These are phyloP conservation scores for Oreohelix idahoensis DNA, from an alignment of 1,140 invertebrate species.

Conservation along the genomic window DNA sequence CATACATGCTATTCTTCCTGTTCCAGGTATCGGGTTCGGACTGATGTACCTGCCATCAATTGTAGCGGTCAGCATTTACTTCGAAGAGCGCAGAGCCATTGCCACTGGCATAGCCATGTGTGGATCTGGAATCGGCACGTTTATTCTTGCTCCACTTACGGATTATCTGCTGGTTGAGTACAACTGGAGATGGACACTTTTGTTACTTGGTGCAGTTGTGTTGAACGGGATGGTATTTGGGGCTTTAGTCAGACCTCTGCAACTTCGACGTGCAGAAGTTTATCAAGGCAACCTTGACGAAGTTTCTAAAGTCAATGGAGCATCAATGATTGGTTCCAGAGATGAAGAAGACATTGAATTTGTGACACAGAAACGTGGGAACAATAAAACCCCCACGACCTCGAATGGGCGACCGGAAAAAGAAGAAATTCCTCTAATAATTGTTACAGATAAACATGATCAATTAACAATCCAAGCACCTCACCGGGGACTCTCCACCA, in stretches of 20 bases:
- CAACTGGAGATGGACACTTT: constrained; percentile 83
- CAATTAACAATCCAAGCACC: background rate
- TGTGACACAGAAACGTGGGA: too few species aligned
- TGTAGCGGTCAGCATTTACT: constrained; percentile 98
- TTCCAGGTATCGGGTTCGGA: constrained; percentile 93
- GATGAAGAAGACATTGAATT: background rate
- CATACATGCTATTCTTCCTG: background rate
- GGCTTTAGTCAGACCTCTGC: constrained; percentile 92
- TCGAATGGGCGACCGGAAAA: background rate
- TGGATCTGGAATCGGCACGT: constrained; percentile 91
- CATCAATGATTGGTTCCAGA: background rate
- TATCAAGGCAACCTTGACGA: background rate
- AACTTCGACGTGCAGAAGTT: background rate
- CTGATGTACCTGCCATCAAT: constrained; percentile 98
- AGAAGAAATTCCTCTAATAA: constrained; percentile 14
- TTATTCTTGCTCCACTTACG: constrained; percentile 82
- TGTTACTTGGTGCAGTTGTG: constrained; percentile 84
- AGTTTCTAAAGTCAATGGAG: background rate
- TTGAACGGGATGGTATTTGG: constrained; percentile 94
- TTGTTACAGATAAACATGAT: constrained; percentile 18
- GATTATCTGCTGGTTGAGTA: constrained; percentile 77
- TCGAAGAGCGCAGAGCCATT: constrained; percentile 94
- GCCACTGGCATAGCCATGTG: constrained; percentile 99
- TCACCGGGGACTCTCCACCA: background rate
- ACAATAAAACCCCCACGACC: background rate